Conservation (phyloP, 2,113 vertebrate species). For the Enhydra lutris region DNA sequence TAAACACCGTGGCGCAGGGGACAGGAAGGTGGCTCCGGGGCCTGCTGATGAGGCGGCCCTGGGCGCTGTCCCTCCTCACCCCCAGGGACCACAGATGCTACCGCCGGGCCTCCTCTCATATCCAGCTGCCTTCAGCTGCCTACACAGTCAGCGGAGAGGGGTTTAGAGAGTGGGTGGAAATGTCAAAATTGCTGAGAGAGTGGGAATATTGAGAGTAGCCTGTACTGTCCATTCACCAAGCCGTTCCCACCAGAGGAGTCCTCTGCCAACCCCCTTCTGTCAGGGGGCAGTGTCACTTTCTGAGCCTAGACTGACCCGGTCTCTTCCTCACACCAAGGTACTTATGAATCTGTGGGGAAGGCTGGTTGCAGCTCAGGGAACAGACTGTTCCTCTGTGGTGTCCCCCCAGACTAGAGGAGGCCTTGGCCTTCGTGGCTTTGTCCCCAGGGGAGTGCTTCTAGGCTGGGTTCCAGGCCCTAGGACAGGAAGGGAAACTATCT, state of each 20-base stretch:
- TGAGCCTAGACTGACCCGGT: background rate
- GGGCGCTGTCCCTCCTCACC: background rate
- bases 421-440: background rate
- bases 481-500: background rate
- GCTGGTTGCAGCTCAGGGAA: background rate
- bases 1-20: conserved; percentile 35
- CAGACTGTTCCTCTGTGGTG: no score
- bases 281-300: background rate
- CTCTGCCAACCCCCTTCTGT: rapidly evolving
- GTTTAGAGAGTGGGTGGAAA: background rate
- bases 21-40: background rate
- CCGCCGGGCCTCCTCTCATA: background rate
- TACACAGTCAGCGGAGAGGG: background rate
- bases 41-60: background rate
- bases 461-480: background rate
- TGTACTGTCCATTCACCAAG: rapidly evolving
- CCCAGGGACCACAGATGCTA: background rate
- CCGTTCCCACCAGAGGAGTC: background rate
- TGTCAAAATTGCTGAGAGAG: background rate
- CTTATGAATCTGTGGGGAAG: rapidly evolving
- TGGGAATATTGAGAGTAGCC: background rate
- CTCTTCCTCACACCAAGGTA: rapidly evolving
- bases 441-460: background rate
- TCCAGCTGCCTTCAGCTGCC: background rate
- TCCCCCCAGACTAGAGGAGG: background rate